Evolutionary conservation across 2,113 vertebrate genomes (phyloP), one percentile per base, ranked within the genome.

Genomic region (Pristiophorus japonicus): DNA sequence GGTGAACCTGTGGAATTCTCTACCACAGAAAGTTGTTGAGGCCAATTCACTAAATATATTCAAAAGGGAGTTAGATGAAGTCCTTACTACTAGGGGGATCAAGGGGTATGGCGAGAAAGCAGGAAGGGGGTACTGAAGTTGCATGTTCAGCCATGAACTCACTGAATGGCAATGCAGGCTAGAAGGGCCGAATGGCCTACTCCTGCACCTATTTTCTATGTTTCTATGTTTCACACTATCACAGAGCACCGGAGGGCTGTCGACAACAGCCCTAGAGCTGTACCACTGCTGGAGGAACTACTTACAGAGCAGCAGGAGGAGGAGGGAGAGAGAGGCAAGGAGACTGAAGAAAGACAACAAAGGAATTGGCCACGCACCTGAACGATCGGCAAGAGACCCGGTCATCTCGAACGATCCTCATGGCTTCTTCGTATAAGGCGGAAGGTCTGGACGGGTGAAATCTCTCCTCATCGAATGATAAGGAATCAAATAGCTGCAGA

Each of bases 401-500:
- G 20, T 97, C 98, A 34, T 98, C 98, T 63, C 97, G 98, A 85
- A 98, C 99, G 84, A 98, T 96, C 96, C 96, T 97, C 96, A 99
- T 96, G 38, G 99, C 99, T 96, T 99, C 99, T 96, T 99, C 98
- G 0, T 99, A 99, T 0, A 99, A 98, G 0, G 98, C 98, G 0
- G 98, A 98, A 0, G 98, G 98, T 96, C 97, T 98, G 6, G 98
- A 97, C 0, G 98, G 97, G 78, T 97, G 98, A 97, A 98, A 97
- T 0, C 97, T 97, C 0, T 97, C 98, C 27, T 97, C 97, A 24
- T 98, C 98, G 0, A 97, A 96, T 45, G 98, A 97, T 66, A 99
- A 96, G 38, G 97, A 96, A 95, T 99, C 99, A 96, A 99, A 98
- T 96, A 99, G 97, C 99, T 99, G 96, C 27, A 92, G n/a, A 90